Conservation (phyloP, 2,113 vertebrate species). For the Tiliqua scincoides region DNA sequence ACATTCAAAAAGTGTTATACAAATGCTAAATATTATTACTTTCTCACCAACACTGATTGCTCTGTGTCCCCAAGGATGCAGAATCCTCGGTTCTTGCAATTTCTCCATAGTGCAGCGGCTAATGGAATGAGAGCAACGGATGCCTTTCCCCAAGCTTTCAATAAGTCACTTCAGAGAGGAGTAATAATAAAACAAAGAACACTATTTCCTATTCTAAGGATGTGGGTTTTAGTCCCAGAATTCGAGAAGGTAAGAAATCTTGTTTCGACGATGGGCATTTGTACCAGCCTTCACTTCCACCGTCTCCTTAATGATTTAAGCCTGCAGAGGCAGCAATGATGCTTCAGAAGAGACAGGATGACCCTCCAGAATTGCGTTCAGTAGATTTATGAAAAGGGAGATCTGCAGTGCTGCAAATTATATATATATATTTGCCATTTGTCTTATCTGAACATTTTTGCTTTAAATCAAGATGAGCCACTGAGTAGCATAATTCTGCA, state of each 20-base stretch:
- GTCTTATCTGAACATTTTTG: slow-evolving; percentile 11
- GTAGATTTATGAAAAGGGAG: slow-evolving; percentile 21
- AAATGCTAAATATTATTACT: too few relatives aligned
- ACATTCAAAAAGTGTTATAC: too few relatives aligned
- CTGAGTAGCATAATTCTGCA: slow-evolving; percentile 1
- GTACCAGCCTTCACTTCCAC: slow-evolving; percentile 5
- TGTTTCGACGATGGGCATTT: slow-evolving; percentile 9
- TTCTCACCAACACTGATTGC: not conserved
- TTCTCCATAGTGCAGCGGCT: not conserved
- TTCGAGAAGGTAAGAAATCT: slow-evolving; percentile 15
- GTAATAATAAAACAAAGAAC: not conserved
- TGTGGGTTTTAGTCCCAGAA: slow-evolving; percentile 23
- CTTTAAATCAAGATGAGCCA: slow-evolving; percentile 17
- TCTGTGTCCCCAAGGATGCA: not conserved
- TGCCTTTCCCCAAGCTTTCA: not conserved
- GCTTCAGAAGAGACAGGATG: slow-evolving; percentile 40
- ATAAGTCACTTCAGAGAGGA: not conserved
- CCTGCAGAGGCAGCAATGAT: not conserved
- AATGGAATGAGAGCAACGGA: slow-evolving; percentile 21
- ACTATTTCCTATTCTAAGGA: slow-evolving; percentile 3
- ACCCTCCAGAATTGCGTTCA: slow-evolving; percentile 25
- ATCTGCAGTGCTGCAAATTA: not conserved
- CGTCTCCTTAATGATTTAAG: slow-evolving; percentile 36
- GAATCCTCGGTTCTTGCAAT: slow-evolving; percentile 12
- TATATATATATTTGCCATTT: not conserved